phyloP scores from a whole-genome alignment of 2,797 vertebrate genomes.

The Peromyscus nudipes region DNA sequence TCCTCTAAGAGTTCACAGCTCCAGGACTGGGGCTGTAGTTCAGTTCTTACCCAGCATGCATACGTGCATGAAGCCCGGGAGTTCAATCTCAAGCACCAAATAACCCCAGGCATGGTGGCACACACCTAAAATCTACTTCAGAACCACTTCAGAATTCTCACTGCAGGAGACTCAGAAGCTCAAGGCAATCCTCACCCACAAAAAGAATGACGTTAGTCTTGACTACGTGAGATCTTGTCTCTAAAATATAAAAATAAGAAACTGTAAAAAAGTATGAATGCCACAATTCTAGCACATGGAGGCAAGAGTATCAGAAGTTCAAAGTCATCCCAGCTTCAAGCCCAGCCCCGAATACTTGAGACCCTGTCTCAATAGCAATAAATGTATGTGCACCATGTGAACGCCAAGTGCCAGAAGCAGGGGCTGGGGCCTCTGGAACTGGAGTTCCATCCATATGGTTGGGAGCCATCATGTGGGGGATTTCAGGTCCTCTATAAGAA shows the following conservation, averaged over 20 bases:
- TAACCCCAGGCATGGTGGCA: not conserved
- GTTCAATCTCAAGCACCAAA: not conserved
- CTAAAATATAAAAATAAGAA: not conserved
- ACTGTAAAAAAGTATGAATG: not conserved
- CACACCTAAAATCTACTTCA: not conserved
- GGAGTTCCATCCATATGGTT: not conserved
- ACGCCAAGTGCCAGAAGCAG: not conserved
- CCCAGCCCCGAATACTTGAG: not conserved
- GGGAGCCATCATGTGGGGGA: not conserved
- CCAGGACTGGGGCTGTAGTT: not conserved
- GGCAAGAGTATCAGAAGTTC: not conserved
- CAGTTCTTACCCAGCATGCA: not conserved
- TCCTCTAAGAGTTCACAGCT: not conserved
- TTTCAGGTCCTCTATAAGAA: not conserved
- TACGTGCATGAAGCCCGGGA: not conserved
- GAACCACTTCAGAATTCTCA: not conserved
- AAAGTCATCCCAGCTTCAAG: not conserved
- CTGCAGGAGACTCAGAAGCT: not conserved
- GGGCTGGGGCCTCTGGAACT: not conserved
- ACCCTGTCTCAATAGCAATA: not conserved
- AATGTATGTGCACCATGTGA: not conserved
- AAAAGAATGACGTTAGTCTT: not conserved
- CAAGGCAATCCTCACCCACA: not conserved
- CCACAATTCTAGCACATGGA: not conserved
- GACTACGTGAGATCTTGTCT: not conserved